phyloP scores from a whole-genome alignment of 2,113 vertebrate species.

The Erythrolamprus reginae region DNA sequence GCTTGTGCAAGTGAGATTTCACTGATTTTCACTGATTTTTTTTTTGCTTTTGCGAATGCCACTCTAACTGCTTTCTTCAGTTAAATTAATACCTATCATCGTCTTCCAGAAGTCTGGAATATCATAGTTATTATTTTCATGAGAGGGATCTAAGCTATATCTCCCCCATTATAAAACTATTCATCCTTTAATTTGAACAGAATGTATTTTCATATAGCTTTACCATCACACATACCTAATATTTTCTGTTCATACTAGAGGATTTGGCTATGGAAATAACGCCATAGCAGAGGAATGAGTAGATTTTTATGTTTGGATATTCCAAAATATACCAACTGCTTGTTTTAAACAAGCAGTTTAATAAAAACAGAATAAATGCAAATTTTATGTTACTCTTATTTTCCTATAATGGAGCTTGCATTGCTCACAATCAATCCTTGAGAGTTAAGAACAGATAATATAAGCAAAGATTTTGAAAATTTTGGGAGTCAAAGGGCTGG shows the following conservation, averaged over 20 bases:
- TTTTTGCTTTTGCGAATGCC: too few relatives aligned
- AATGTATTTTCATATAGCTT: not conserved
- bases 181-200: not conserved
- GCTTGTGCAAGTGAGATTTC: too few relatives aligned
- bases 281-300: not conserved
- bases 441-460: not conserved
- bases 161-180: not conserved
- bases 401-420: not conserved
- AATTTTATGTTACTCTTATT: not conserved
- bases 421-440: not conserved
- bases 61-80: not conserved
- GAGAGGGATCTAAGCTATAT: not conserved
- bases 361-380: not conserved
- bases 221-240: not conserved
- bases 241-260: not conserved
- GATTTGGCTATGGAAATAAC: not conserved
- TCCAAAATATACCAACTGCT: not conserved
- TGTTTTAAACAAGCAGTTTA: not conserved
- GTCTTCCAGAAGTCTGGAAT: not conserved
- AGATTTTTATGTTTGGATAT: not conserved
- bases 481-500: not conserved
- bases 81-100: not conserved
- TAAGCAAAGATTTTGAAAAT: not conserved
- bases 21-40: too few relatives aligned
- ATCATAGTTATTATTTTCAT: not conserved